These are phyloP conservation scores for Alosa sapidissima DNA, from an alignment of 2,797 vertebrate species.

Conservation along the genomic window DNA sequence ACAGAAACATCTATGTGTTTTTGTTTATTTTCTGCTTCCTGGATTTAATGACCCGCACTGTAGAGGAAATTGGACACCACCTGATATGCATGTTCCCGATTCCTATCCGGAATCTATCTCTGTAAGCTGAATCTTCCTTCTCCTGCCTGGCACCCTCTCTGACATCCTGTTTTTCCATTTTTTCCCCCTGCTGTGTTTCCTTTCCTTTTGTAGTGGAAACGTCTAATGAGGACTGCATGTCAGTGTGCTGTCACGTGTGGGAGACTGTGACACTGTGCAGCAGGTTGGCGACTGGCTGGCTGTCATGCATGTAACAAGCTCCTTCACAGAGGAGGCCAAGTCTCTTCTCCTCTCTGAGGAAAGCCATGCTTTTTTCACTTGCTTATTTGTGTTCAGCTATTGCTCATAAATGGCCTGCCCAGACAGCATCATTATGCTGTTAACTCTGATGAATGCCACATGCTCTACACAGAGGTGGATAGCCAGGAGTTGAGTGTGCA, in stretches of 20 bases:
- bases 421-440: slow-evolving; percentile 19
- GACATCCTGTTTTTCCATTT: background rate
- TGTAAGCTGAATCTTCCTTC: slow-evolving; percentile 26
- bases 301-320: slow-evolving; percentile 28
- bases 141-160: slow-evolving; percentile 12
- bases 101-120: slow-evolving; percentile 25
- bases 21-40: slow-evolving; percentile 17
- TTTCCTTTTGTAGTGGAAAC: background rate
- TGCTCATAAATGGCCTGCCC: background rate
- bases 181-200: background rate
- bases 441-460: slow-evolving; percentile 33
- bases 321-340: slow-evolving; percentile 3
- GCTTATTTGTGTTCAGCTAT: slow-evolving; percentile 16
- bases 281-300: slow-evolving; percentile 21
- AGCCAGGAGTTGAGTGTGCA: background rate
- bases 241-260: background rate
- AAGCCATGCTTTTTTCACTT: background rate
- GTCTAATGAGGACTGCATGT: slow-evolving; percentile 23
- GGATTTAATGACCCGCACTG: background rate
- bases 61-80: slow-evolving; percentile 5
- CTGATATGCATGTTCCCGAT: slow-evolving; percentile 5
- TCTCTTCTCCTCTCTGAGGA: background rate
- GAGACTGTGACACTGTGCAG: slow-evolving; percentile 24
- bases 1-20: slow-evolving; percentile 19
- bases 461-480: background rate